These are phyloP conservation scores for Polyploca ridens DNA, from an alignment of 2,888 invertebrate species.

Conservation along the genomic window DNA sequence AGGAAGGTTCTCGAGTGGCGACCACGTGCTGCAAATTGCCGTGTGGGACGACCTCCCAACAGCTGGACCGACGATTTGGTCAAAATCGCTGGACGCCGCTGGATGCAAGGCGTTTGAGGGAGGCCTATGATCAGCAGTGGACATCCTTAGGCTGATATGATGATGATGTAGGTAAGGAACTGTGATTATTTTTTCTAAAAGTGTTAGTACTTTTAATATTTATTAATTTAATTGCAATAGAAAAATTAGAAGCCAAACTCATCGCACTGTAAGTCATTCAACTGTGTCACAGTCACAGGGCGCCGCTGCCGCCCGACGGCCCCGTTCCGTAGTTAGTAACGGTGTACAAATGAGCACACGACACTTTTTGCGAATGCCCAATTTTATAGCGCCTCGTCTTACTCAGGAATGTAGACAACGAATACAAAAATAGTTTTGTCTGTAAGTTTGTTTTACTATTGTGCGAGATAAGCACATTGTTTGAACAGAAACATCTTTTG, in stretches of 20 bases:
- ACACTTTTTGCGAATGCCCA: constrained; percentile 27
- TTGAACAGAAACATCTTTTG: neutral
- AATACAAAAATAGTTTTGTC: neutral
- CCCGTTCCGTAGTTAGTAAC: constrained; percentile 21
- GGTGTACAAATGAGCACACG: constrained; percentile 22
- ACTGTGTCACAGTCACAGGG: constrained; percentile 6
- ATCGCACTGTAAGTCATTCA: constrained; percentile 9
- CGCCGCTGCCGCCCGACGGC: constrained; percentile 8
- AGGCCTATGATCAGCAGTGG: no score
- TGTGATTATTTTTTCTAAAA: no score
- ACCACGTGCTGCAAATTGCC: no score
- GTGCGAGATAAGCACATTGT: neutral
- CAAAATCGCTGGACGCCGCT: no score
- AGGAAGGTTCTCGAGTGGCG: no score
- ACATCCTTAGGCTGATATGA: no score
- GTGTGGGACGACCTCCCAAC: no score
- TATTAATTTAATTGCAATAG: neutral
- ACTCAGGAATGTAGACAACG: neutral
- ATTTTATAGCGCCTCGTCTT: constrained; percentile 15
- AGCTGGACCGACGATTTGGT: no score
- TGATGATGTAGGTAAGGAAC: no score
- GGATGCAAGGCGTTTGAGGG: no score
- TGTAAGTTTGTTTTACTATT: neutral
- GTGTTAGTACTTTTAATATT: neutral
- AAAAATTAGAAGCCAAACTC: neutral